Evolutionary conservation across 2,797 vertebrate species (phyloP).

Genomic region (Etheostoma perlongum): DNA sequence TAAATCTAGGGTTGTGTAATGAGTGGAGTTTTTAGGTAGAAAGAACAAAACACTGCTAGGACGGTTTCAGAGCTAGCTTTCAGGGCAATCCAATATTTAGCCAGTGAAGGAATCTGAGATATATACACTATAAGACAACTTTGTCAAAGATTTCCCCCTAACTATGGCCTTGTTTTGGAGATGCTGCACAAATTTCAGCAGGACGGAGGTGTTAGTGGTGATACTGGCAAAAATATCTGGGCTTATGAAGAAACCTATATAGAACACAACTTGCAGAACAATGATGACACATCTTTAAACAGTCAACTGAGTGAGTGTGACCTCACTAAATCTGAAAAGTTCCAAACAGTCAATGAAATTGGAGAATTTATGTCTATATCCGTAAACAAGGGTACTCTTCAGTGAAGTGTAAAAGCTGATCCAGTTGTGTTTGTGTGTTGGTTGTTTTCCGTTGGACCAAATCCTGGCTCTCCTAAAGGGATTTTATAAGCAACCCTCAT

Average conservation of each 20-base stretch:
- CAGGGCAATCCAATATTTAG: too few relatives aligned
- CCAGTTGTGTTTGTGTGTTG: neutral
- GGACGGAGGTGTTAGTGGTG: neutral
- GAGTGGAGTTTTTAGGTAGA: neutral
- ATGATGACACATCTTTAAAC: neutral
- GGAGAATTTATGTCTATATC: neutral
- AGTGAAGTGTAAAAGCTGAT: neutral
- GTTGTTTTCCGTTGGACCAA: neutral
- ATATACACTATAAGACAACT: too few relatives aligned
- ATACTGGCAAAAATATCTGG: neutral
- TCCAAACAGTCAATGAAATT: neutral
- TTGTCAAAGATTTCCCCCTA: neutral
- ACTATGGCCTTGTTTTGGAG: neutral
- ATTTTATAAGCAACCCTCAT: neutral
- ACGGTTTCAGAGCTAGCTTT: too few relatives aligned
- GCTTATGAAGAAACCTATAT: neutral
- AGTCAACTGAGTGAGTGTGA: neutral
- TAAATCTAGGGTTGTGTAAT: constrained; percentile 89
- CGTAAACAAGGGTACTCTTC: constrained; percentile 4
- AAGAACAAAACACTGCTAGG: neutral
- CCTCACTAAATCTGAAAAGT: neutral
- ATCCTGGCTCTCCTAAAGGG: neutral
- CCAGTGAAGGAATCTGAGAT: too few relatives aligned
- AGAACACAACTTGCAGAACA: neutral
- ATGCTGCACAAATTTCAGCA: neutral